These are phyloP conservation scores for Cherax destructor DNA, from an alignment of 1,140 invertebrate species.

Conservation along the genomic window DNA sequence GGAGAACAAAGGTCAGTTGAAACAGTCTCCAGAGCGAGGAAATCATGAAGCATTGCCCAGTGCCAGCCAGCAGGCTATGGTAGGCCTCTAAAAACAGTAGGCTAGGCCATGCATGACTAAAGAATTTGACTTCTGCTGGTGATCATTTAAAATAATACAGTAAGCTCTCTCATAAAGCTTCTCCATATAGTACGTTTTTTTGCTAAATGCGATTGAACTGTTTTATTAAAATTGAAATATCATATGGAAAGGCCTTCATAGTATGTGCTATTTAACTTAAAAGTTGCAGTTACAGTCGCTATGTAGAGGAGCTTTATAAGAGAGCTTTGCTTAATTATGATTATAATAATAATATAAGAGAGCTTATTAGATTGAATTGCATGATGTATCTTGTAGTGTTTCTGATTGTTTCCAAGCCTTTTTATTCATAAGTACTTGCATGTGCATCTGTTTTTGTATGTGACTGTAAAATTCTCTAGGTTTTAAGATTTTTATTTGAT, in stretches of 20 bases:
- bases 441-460: not conserved
- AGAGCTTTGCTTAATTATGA: not conserved
- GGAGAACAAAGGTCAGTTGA: slow-evolving; percentile 36
- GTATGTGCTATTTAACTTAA: too few relatives aligned
- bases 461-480: too few relatives aligned
- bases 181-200: too few relatives aligned
- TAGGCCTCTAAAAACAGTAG: not conserved
- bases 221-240: too few relatives aligned
- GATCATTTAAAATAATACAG: not conserved
- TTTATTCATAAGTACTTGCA: not conserved
- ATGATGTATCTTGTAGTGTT: not conserved
- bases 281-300: too few relatives aligned
- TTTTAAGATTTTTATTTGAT: too few relatives aligned
- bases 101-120: not conserved
- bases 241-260: too few relatives aligned
- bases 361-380: not conserved
- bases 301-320: too few relatives aligned
- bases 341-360: not conserved
- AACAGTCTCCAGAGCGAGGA: slow-evolving; percentile 36
- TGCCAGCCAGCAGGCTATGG: slow-evolving; percentile 54
- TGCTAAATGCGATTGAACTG: too few relatives aligned
- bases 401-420: not conserved
- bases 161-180: too few relatives aligned
- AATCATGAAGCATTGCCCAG: slow-evolving; percentile 41
- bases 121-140: not conserved